phyloP scores from a whole-genome alignment of 2,888 invertebrate genomes.

The Oscheius sp. region DNA sequence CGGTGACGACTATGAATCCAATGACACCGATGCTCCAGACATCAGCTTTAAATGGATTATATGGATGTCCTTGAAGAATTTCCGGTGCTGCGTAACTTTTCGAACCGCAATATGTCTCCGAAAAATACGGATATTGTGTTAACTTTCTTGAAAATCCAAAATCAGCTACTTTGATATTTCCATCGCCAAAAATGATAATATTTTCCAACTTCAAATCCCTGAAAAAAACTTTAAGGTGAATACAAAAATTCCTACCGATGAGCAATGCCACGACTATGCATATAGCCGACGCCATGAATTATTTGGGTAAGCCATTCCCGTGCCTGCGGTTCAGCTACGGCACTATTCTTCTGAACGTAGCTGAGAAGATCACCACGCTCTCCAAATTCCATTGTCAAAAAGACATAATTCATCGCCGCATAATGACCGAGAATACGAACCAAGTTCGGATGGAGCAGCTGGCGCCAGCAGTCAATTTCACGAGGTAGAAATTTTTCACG shows the following conservation, averaged over 20 bases:
- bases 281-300: slow-evolving; percentile 71
- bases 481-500: slow-evolving; percentile 60
- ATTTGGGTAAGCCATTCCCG: slow-evolving; percentile 71
- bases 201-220: slow-evolving; percentile 73
- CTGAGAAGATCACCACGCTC: slow-evolving; percentile 71
- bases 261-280: slow-evolving; percentile 71
- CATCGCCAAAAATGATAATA: slow-evolving; percentile 71
- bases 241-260: too few species aligned
- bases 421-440: slow-evolving; percentile 48
- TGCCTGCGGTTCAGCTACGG: slow-evolving; percentile 70
- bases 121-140: slow-evolving; percentile 46
- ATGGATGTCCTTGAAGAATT: slow-evolving; percentile 72
- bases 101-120: slow-evolving; percentile 73
- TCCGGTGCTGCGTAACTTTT: slow-evolving; percentile 72
- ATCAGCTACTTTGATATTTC: slow-evolving; percentile 72
- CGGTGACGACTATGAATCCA: slow-evolving; percentile 72
- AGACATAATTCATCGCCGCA: slow-evolving; percentile 58
- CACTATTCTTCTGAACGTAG: slow-evolving; percentile 72
- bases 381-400: slow-evolving; percentile 72
- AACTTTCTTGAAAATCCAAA: slow-evolving; percentile 71
- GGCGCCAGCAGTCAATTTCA: slow-evolving; percentile 60
- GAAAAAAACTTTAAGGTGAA: too few species aligned
- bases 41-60: slow-evolving; percentile 73
- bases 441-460: slow-evolving; percentile 48
- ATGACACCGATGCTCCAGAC: slow-evolving; percentile 73